phyloP scores from a whole-genome alignment of 2,888 invertebrate genomes.

The Aspidapion aeneum region DNA sequence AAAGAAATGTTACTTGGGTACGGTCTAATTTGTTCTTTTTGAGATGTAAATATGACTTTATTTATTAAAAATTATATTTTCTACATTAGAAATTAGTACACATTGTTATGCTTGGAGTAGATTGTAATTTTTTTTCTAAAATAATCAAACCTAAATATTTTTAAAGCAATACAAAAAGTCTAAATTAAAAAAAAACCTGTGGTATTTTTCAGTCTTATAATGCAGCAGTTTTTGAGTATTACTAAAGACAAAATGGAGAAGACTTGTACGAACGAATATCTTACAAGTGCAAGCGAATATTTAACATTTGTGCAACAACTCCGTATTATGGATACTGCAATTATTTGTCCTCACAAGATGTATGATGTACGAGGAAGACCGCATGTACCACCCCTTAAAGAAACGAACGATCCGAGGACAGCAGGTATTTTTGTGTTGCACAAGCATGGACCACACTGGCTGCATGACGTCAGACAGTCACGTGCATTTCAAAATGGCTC shows the following conservation, averaged over 20 bases:
- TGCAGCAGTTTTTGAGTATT: conserved; percentile 88
- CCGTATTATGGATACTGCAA: conserved; percentile 91
- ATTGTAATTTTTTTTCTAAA: too few relatives aligned
- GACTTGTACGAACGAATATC: conserved; percentile 73
- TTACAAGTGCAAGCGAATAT: conserved; percentile 84
- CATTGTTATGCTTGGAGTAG: too few relatives aligned
- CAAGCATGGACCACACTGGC: conserved; percentile 41
- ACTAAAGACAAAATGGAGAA: conserved; percentile 78
- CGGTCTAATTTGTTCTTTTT: not conserved
- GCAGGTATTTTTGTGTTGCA: conserved; percentile 48
- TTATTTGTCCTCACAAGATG: conserved; percentile 92
- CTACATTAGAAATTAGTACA: conserved; percentile 37
- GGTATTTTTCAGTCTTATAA: too few relatives aligned
- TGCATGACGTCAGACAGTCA: conserved; percentile 44
- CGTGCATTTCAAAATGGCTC: conserved; percentile 34
- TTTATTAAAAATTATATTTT: not conserved
- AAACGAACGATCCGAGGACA: conserved; percentile 72
- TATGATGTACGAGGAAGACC: conserved; percentile 76
- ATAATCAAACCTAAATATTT: too few relatives aligned
- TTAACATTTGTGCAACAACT: conserved; percentile 81
- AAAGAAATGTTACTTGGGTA: not conserved
- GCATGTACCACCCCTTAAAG: conserved; percentile 90
- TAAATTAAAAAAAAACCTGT: too few relatives aligned
- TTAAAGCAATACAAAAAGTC: too few relatives aligned
- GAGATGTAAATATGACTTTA: not conserved